phyloP scores from a whole-genome alignment of 2,888 invertebrate genomes.

The Fragum sueziense region DNA sequence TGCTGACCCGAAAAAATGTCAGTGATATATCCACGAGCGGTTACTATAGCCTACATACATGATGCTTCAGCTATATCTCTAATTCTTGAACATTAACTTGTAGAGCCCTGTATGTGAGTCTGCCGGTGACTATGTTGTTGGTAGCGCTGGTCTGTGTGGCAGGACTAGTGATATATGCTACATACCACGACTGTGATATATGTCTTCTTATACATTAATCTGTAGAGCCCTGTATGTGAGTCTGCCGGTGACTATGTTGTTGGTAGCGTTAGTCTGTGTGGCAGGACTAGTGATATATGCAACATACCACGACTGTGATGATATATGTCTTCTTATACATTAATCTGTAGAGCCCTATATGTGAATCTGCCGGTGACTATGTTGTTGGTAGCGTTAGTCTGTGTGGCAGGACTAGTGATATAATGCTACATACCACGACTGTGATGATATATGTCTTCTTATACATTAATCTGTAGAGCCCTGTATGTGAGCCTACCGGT shows the following conservation, averaged over 20 bases:
- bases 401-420: slow-evolving; percentile 73
- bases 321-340: too few relatives aligned
- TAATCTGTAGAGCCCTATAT: slow-evolving; percentile 71
- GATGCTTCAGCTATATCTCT: slow-evolving; percentile 76
- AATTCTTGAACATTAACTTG: not conserved
- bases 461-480: too few relatives aligned
- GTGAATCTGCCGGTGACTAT: slow-evolving; percentile 67
- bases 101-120: slow-evolving; percentile 70
- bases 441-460: too few relatives aligned
- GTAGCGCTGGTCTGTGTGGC: slow-evolving; percentile 67
- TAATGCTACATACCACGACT: slow-evolving; percentile 70
- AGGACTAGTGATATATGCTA: slow-evolving; percentile 76
- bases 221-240: slow-evolving; percentile 73
- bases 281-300: slow-evolving; percentile 77
- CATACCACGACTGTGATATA: slow-evolving; percentile 70
- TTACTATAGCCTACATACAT: slow-evolving; percentile 74
- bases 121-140: slow-evolving; percentile 66
- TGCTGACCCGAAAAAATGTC: too few relatives aligned
- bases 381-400: slow-evolving; percentile 66
- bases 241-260: slow-evolving; percentile 64
- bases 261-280: slow-evolving; percentile 68
- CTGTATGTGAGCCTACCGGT: slow-evolving; percentile 68
- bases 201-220: too few relatives aligned
- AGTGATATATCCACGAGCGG: too few relatives aligned
- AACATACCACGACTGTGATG: slow-evolving; percentile 73